Evolutionary conservation across 2,888 invertebrate genomes (phyloP), one percentile per base, ranked within the genome.

Genomic region (Harpagoxenus sublaevis): DNA sequence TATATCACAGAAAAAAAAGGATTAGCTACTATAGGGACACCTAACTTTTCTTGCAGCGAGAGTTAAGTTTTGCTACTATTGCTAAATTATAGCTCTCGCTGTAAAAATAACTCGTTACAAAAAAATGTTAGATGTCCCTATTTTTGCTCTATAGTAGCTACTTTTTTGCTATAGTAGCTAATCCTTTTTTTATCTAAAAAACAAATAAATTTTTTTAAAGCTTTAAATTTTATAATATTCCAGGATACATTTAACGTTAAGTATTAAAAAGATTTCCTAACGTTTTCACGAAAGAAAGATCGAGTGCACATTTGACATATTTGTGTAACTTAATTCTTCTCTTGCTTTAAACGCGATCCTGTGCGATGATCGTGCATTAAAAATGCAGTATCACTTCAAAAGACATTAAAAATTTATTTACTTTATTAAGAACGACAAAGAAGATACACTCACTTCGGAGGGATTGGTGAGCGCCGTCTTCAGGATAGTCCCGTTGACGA

Each of bases 381-480:
- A 42, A 77, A 42, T 65, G 4, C 42, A 48, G 4, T 9, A 66
- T 23, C 15, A 60, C 6, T 83, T 66, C 23, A 73, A 78, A 48
- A 1, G 12, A 45, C 5, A 45, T 31, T 35, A 66, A 62, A 45
- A 57, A 57, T 23, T 28, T 0, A 53, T 42, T 55, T 28, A 42
- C 8, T n/a, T 35, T 23, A 23, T 55, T 10, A 10, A 45, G 15
- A 71, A 60, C 4, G 39, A 10, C 3, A 42, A 42, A 55, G 15
- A 42, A 31, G 0, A 8, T 23, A 6, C 35, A 93, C 95, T 95
- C 91, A 96, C 96, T 97, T 98, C 98, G 95, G 98, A 98, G 92
- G 99, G 98, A 95, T 98, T 98, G 92, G 98, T 99, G 93, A 99
- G 97, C 91, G 98, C 99, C 95, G 98, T 98, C 96, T 98, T 98